These are phyloP conservation scores for Tetragnatha versicolor DNA, from an alignment of 1,140 invertebrate genomes.

Conservation along the genomic window DNA sequence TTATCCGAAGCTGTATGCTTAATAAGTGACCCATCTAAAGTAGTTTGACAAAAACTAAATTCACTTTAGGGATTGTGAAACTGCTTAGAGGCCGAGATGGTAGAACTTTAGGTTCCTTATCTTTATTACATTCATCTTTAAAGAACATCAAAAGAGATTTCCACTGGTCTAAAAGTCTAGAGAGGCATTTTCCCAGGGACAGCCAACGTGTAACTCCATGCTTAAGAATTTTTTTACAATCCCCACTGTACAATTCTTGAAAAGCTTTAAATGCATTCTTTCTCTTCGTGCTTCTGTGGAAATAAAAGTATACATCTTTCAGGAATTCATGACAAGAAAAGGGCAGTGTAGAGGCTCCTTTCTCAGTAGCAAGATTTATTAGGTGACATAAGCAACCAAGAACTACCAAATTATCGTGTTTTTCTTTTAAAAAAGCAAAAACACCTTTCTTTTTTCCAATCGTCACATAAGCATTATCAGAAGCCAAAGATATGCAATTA, in stretches of 20 bases:
- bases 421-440: background rate
- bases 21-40: too few species aligned
- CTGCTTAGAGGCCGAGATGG: too few species aligned
- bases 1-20: too few species aligned
- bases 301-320: background rate
- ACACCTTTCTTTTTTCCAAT: background rate
- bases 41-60: too few species aligned
- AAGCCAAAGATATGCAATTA: background rate
- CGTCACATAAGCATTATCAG: background rate
- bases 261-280: background rate
- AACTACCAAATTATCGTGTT: background rate
- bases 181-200: background rate
- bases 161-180: too few species aligned
- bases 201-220: background rate
- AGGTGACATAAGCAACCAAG: background rate
- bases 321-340: background rate
- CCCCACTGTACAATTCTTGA: background rate
- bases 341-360: background rate
- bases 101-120: too few species aligned
- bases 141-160: too few species aligned
- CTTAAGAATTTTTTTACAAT: background rate
- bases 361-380: background rate
- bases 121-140: too few species aligned
- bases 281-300: background rate
- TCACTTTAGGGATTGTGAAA: too few species aligned